Percentiles rank a stretch among this genome's conserved stretches.
These are phyloP conservation scores for Isotomurus palustris DNA, from an alignment of 2,888 invertebrate species.

Conservation along the genomic window DNA sequence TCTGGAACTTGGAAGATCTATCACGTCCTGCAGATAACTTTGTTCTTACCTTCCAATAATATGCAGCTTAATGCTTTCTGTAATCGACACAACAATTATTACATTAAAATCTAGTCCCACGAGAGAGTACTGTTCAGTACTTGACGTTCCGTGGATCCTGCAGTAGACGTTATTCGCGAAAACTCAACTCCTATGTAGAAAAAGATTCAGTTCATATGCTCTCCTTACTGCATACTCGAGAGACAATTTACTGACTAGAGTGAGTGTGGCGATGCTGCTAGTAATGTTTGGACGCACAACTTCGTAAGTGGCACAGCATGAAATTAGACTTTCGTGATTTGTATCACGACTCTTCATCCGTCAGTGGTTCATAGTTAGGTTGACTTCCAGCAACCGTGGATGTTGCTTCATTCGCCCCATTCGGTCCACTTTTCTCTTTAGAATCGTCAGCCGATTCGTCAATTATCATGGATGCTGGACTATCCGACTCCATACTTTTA, in stretches of 20 bases:
- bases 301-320: not conserved
- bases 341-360: constrained; percentile 38
- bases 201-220: not conserved
- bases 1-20: no score
- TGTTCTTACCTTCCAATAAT: no score
- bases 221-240: not conserved
- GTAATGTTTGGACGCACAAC: not conserved
- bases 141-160: no score
- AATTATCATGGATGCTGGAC: constrained; percentile 41
- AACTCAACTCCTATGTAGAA: not conserved
- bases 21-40: no score
- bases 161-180: no score
- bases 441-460: constrained; percentile 37
- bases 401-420: constrained; percentile 15
- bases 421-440: constrained; percentile 21
- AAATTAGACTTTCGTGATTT: not conserved
- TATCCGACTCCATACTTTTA: constrained; percentile 39
- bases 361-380: constrained; percentile 41
- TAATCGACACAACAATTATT: no score
- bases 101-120: no score
- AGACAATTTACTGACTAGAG: no score
- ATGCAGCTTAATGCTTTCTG: no score
- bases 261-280: no score
- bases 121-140: no score
- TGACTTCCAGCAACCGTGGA: constrained; percentile 24